phyloP scores from a whole-genome alignment of 2,113 vertebrate genomes.

The Bos javanicus region DNA sequence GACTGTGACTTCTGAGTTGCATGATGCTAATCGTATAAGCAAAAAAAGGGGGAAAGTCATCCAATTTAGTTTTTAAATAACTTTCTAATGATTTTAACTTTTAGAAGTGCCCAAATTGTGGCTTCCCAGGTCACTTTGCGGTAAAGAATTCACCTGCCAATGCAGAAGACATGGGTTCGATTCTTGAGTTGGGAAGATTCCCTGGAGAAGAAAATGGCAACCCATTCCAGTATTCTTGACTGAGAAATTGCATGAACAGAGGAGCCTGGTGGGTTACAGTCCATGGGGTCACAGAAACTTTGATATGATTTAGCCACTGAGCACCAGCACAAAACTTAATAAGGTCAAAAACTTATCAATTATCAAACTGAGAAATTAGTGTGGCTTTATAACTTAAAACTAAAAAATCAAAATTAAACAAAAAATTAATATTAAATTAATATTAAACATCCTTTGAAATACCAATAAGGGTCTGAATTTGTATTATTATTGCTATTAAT shows the following conservation, averaged over 20 bases:
- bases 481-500: conserved; percentile 66
- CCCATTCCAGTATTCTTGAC: neutral
- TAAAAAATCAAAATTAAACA: conserved; percentile 24
- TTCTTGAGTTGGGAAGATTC: neutral
- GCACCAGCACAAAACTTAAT: neutral
- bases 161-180: neutral
- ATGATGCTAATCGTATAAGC: neutral
- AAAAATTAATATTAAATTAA: conserved; percentile 56
- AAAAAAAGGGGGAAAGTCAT: neutral
- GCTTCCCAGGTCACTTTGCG: neutral
- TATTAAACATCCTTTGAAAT: conserved; percentile 66
- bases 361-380: conserved; percentile 49
- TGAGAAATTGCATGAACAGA: neutral
- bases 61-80: neutral
- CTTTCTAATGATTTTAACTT: neutral
- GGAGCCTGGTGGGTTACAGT: neutral
- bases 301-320: neutral
- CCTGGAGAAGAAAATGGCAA: neutral
- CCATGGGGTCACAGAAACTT: neutral
- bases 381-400: conserved; percentile 64
- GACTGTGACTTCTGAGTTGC: neutral
- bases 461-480: conserved; percentile 73
- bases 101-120: neutral
- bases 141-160: neutral
- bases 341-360: conserved; percentile 56